Evolutionary conservation across 1,140 invertebrate species (phyloP).

Genomic region (Aphis gossypii): DNA sequence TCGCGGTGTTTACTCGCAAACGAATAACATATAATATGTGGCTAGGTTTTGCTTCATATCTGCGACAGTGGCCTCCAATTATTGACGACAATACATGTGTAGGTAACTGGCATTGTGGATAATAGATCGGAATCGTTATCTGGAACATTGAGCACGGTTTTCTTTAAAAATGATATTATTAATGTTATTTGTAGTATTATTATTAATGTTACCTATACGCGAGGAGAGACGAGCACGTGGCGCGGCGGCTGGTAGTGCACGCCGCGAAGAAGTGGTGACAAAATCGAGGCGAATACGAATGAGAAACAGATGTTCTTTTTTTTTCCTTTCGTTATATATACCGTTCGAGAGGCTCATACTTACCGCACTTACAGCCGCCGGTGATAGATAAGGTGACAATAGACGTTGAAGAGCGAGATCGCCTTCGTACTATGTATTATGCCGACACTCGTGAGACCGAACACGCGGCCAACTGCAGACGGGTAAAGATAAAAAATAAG

Average conservation of each 20-base stretch:
- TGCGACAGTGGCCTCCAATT: not conserved
- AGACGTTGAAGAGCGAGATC: slow-evolving; percentile 5
- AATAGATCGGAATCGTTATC: not conserved
- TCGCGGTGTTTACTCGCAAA: not conserved
- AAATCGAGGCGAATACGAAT: not conserved
- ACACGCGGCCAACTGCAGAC: not conserved
- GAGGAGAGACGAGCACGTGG: not conserved
- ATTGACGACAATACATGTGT: not conserved
- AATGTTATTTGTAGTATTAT: not conserved
- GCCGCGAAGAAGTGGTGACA: slow-evolving; percentile 10
- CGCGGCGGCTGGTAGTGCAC: not conserved
- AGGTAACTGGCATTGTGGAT: not conserved
- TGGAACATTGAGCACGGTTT: not conserved
- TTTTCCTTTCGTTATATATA: not conserved
- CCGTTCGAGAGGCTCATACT: not conserved
- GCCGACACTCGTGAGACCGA: not conserved
- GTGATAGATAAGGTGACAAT: slow-evolving; percentile 5
- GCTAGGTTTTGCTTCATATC: not conserved
- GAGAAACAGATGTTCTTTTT: slow-evolving; percentile 6
- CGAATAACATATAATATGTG: not conserved
- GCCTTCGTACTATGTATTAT: not conserved
- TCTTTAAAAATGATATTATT: not conserved
- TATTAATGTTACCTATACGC: not conserved
- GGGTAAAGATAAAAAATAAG: not conserved
- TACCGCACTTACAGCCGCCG: not conserved